Evolutionary conservation across 1,140 invertebrate genomes (phyloP).

Genomic region (Portunus trituberculatus): DNA sequence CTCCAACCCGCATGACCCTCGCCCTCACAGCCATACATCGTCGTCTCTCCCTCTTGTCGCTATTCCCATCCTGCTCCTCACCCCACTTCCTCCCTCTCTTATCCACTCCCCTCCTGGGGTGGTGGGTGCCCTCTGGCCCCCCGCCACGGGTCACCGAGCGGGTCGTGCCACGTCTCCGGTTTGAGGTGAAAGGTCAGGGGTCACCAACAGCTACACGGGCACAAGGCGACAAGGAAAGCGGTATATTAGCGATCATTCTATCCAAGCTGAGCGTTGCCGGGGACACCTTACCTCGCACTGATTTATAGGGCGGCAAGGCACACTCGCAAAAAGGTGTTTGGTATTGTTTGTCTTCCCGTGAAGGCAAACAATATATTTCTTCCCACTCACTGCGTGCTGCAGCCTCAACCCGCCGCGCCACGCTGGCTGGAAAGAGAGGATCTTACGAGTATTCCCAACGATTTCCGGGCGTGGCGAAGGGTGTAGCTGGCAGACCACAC

Average conservation of each 20-base stretch:
- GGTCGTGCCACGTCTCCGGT: constrained; percentile 45
- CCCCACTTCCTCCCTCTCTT: neutral
- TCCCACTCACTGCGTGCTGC: neutral
- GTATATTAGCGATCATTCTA: constrained; percentile 3
- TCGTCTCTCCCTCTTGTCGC: neutral
- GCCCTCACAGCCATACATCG: neutral
- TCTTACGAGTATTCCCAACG: neutral
- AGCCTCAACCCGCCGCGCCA: neutral
- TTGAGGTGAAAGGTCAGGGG: constrained; percentile 34
- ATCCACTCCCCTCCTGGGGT: neutral
- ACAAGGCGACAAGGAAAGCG: constrained; percentile 45
- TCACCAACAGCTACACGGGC: constrained; percentile 30
- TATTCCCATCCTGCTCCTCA: constrained; percentile 13
- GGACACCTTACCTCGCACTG: too few relatives aligned
- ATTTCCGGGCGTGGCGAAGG: neutral
- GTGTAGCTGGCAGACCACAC: neutral
- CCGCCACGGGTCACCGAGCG: constrained; percentile 40
- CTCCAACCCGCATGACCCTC: neutral
- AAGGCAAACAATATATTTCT: too few relatives aligned
- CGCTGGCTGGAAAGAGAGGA: neutral
- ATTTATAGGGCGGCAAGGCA: neutral
- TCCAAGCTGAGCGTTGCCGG: neutral
- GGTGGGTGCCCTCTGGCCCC: neutral
- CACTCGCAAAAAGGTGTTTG: neutral
- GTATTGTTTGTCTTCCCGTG: neutral